Evolutionary conservation across 2,888 invertebrate genomes (phyloP), one percentile per base, ranked within the genome.

Genomic region (Harmothoe impar): DNA sequence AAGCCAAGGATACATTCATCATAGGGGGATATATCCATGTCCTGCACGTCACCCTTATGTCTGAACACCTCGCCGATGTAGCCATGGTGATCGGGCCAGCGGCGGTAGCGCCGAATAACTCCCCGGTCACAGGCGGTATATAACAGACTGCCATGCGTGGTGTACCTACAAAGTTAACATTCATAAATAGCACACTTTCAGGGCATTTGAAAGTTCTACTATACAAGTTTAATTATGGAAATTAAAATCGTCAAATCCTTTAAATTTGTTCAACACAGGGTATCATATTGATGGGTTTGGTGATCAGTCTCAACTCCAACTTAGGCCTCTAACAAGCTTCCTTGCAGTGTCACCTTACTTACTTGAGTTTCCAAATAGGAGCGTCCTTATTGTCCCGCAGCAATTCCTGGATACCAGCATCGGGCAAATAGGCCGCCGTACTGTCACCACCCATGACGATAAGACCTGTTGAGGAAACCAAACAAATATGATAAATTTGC

Each of bases 1-100:
- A 43, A 43, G 5, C 43, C 68, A 93, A 96, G 96, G 96, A 96
- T 96, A 96, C 96, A 96, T 94, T 96, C 96, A 94, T 96, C 96
- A 92, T 96, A 96, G 0, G 96, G 96, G 20, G 96, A 96, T 91
- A 96, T 95, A 93, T 96, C 96, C 92, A 96, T 94, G 91, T 96
- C 96, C 92, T 96, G 96, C 91, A 96, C 96, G 92, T 96, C 96
- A 17, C 95, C 95, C 92, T 95, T 95, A 93, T 96, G 96, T 7
- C 94, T 93, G 93, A 95, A 96, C n/a, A 96, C 96, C 92, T 96
- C 96, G 51, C 96, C 96, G 23, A 96, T 94, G 93, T 95, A 96
- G 92, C 96, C 95, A 91, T 96, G 96, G 91, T 95, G 96, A 91
- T 96, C 96, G 29, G 96, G 96, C 94, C 96, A 96, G 43, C 96